Base-by-base conservation (phyloP, 2,797 vertebrate genomes). In the Ciconia nigra region DNA sequence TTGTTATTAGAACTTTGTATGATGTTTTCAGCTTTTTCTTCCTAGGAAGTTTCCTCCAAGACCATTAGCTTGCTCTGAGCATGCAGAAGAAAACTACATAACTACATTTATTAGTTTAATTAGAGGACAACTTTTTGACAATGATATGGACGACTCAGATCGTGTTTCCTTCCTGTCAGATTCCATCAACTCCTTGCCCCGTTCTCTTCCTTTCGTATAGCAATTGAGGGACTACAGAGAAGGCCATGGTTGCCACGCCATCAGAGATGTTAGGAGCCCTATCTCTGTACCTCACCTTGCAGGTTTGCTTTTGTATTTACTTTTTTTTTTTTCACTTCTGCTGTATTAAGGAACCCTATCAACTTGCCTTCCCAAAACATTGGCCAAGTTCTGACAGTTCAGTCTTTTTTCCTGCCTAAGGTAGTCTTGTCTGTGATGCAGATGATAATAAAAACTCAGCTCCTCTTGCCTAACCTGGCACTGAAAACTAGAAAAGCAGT, bases 181-280 rank as follows among this genome's bases (percentile, higher is more conserved):
- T 83, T 67, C 46, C 19, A 6, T 47, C 39, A 58, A 1, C 33
- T 87, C 63, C 44, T 83, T 93, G 21, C 25, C 15, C 29, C 16
- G 1, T 83, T 95, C 72, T 58, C 33, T 86, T 85, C 41, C 25
- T 93, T 86, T 78, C 47, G 33, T 15, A 3, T 3, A 20, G 47
- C 1, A 1, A 6, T n/a, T 59, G 51, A 77, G 39, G 28, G 20
- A 37, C 26, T 37, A 7, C 13, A 42, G 47, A 51, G 52, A 49
- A 69, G 25, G 39, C 51, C 6, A 2, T 22, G 10, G 29, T 72
- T 82, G 29, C 39, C 7, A 1, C 47, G 39, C 66, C 0, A 0
- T 67, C 29, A 42, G 47, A 78, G 39, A 7, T 17, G 4, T n/a
- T 67, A 35, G 61, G 29, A 93, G 9, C 20, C 15, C 73, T 74